A percentile compares a stretch with the other conserved stretches of the same genome.
These are phyloP conservation scores for Zosterops japonicus DNA, from an alignment of 2,113 vertebrate genomes.

Conservation along the genomic window DNA sequence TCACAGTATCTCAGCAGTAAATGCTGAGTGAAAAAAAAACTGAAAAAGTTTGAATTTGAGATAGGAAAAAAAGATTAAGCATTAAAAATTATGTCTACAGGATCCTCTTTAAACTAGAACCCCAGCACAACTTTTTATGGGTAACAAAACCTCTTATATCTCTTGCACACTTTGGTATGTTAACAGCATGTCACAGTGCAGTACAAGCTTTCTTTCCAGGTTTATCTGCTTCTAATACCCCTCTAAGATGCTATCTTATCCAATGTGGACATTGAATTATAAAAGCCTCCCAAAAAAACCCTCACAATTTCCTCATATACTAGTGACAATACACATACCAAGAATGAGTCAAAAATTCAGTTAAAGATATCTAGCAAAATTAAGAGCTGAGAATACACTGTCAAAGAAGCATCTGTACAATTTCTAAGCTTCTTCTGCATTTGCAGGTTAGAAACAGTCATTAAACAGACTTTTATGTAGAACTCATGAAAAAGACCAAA, in stretches of 20 bases:
- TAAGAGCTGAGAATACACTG: not conserved
- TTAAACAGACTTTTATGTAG: not conserved
- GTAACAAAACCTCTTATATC: not conserved
- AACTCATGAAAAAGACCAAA: not conserved
- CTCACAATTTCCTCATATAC: not conserved
- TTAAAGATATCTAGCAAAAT: not conserved
- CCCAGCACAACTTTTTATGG: not conserved
- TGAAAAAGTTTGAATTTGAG: not conserved
- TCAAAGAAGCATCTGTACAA: not conserved
- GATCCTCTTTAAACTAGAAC: not conserved
- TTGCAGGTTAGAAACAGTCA: not conserved
- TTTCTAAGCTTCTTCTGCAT: not conserved
- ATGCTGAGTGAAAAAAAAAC: not conserved
- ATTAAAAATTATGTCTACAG: not conserved
- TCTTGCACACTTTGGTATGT: not conserved
- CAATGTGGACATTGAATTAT: not conserved
- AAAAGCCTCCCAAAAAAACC: not conserved
- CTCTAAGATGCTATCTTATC: not conserved
- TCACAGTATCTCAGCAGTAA: not conserved
- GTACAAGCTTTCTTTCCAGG: not conserved
- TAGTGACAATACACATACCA: not conserved
- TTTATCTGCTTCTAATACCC: not conserved
- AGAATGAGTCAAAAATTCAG: not conserved
- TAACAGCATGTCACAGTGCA: not conserved
- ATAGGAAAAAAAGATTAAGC: not conserved